Base-by-base conservation (phyloP, 2,797 vertebrate genomes). In the Oceanodroma leucorhoa region DNA sequence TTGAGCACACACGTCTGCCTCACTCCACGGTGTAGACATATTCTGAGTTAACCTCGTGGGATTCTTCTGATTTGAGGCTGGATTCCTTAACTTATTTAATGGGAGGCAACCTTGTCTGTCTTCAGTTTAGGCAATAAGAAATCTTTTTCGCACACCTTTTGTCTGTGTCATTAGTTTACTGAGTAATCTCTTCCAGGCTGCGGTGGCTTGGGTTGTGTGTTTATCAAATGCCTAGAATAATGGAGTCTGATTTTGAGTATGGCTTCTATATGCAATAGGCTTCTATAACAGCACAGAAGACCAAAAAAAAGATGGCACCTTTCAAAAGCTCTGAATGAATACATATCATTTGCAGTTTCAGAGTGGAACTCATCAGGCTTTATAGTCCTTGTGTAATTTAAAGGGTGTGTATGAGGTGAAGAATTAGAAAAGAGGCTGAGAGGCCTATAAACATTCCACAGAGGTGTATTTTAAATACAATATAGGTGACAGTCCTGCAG, bases 261-360 rank as follows among this genome's bases (percentile, higher is more conserved):
- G 77, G 29, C 34, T 81, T 72, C 65, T 67, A 3, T 60, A 88
- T 64, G 51, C 83, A 93, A 95, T n/a, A n/a, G n/a, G n/a, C n/a
- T n/a, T n/a, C n/a, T n/a, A 48, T 64, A 94, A 79, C 83, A 95
- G n/a, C 66, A 95, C 66, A 41, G 84, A 95, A 76, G 83, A 76
- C 62, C 1, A 32, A 61, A 79, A 88, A 93, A 67, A 55, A 62
- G 20, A 45, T 91, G 71, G 24, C 91, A 73, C 60, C 76, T 91
- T 77, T 90, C 72, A 87, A 70, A 90, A 85, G 86, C 51, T 87
- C 38, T 73, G 58, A 82, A 55, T 82, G 46, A 90, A 55, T 62
- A 57, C 27, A 11, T 84, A 67, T 86, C 6, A 83, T 94, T 89
- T 94, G 61, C 87, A 92, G n/a, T 71, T 70, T 94, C 58, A 90